Conservation (phyloP, 2,113 vertebrate species). For the Galemys pyrenaicus region DNA sequence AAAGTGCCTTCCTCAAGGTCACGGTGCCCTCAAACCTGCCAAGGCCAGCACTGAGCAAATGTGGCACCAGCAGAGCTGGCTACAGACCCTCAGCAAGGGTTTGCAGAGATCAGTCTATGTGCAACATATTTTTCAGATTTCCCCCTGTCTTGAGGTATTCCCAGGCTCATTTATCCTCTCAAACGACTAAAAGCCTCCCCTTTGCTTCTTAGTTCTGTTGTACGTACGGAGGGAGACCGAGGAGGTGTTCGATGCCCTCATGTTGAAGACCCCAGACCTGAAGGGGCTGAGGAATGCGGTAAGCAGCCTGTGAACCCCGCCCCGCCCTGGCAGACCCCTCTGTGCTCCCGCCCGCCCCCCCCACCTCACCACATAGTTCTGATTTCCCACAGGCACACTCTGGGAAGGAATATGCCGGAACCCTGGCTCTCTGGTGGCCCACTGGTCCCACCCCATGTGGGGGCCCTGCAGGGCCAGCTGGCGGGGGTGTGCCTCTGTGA, state of each 20-base stretch:
- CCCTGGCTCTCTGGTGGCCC: background rate
- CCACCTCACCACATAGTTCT: background rate
- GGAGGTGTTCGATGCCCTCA: slow-evolving; percentile 97
- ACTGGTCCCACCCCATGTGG: background rate
- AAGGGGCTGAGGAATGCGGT: slow-evolving; percentile 95
- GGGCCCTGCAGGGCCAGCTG: background rate
- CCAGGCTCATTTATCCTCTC: background rate
- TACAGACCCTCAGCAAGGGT: background rate
- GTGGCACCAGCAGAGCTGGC: background rate
- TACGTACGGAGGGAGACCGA: slow-evolving; percentile 93
- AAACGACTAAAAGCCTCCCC: background rate
- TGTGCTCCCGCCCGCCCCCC: background rate
- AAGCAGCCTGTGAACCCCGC: slow-evolving; percentile 72
- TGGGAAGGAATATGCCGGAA: background rate
- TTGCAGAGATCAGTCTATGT: background rate
- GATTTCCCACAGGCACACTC: slow-evolving; percentile 23
- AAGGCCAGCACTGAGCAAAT: background rate
- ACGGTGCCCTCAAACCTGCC: background rate
- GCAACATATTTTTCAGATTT: background rate
- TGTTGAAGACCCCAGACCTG: slow-evolving; percentile 95
- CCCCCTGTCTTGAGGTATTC: background rate
- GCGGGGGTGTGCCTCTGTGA: slow-evolving; percentile 74
- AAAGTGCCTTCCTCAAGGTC: background rate
- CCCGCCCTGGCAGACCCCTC: background rate
- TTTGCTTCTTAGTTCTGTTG: slow-evolving; percentile 89